phyloP scores from a whole-genome alignment of 2,113 vertebrate genomes.

The Prinia subflava region DNA sequence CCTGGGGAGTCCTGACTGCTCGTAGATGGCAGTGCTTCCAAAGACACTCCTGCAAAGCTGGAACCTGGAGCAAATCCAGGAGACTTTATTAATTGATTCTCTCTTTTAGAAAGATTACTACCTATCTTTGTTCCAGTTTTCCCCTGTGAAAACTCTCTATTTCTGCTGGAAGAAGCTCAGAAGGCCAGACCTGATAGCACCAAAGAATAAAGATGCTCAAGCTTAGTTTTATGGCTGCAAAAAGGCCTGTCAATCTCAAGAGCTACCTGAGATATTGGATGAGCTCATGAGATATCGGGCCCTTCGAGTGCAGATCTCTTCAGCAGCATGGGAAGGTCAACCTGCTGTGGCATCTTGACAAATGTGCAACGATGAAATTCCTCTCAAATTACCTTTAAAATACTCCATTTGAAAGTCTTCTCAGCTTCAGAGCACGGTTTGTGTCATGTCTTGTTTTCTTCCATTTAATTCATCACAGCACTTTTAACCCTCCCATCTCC shows the following conservation, averaged over 20 bases:
- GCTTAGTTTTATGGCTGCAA: neutral
- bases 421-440: neutral
- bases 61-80: constrained; percentile 39
- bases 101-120: constrained; percentile 3
- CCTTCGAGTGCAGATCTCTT: neutral
- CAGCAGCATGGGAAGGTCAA: neutral
- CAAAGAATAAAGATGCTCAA: neutral
- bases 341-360: neutral
- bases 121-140: neutral
- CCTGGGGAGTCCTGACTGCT: constrained; percentile 23
- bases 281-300: neutral
- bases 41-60: neutral
- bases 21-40: neutral
- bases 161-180: neutral
- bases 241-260: neutral
- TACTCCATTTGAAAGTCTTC: neutral
- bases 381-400: constrained; percentile 4
- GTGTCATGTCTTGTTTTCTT: neutral
- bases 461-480: neutral
- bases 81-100: constrained; percentile 43
- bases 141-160: neutral
- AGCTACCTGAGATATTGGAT: neutral
- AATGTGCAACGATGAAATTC: neutral
- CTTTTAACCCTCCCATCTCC: neutral
- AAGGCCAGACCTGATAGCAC: neutral